A percentile compares a stretch with the other conserved stretches of the same genome.
Conservation (phyloP, 2,888 invertebrate genomes). For the Ernsta delagoae region DNA sequence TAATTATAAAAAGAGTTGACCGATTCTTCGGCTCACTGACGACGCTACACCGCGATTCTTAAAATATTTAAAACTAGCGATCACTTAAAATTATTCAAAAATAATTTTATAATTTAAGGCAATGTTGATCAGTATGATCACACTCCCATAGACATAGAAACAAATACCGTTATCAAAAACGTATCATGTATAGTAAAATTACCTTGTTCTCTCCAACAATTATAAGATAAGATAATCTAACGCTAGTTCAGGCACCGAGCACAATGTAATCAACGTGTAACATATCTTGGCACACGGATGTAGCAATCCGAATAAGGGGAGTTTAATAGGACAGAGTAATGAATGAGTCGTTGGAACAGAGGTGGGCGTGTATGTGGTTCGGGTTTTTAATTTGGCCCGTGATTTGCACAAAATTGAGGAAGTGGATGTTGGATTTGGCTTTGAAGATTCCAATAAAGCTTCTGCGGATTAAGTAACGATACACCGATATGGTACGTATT, state of each 20-base stretch:
- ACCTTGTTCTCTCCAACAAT: not conserved
- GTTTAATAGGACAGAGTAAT: constrained; percentile 71
- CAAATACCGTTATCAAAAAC: not conserved
- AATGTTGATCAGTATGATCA: too few relatives aligned
- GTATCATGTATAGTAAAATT: not conserved
- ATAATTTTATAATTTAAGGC: too few relatives aligned
- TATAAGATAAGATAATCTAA: constrained; percentile 6
- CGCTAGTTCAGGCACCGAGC: constrained; percentile 13
- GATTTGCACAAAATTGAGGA: constrained; percentile 36
- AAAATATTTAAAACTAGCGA: too few relatives aligned
- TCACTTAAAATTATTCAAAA: too few relatives aligned
- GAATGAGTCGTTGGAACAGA: constrained; percentile 39
- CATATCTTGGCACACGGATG: constrained; percentile 31
- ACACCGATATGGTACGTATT: constrained; percentile 1
- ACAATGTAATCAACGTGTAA: constrained; percentile 31
- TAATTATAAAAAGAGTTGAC: too few relatives aligned
- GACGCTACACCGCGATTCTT: too few relatives aligned
- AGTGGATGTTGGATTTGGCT: constrained; percentile 10
- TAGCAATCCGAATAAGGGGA: constrained; percentile 61
- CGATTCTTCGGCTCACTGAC: too few relatives aligned
- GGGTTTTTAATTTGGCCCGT: constrained; percentile 34
- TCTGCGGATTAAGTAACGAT: constrained; percentile 8
- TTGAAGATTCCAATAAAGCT: constrained; percentile 8
- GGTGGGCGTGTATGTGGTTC: constrained; percentile 28
- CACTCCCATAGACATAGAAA: not conserved